Conservation (phyloP, 2,113 vertebrate genomes). For the Paramisgurnus dabryanus region DNA sequence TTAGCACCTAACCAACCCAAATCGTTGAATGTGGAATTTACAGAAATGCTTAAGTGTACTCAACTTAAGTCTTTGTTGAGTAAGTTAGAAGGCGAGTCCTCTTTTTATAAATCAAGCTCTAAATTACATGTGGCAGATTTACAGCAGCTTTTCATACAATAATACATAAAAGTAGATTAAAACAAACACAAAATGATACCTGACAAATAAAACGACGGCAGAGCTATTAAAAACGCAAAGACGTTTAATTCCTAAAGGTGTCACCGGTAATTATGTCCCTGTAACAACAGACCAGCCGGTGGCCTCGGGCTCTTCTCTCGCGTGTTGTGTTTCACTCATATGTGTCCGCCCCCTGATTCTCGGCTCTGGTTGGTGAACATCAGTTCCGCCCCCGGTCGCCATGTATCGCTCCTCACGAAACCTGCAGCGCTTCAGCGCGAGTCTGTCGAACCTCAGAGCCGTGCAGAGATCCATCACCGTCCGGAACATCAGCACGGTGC, state of each 20-base stretch:
- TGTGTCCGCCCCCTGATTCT: conserved; percentile 48
- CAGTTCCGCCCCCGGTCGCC: conserved; percentile 61
- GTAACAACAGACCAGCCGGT: neutral
- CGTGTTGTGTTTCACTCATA: conserved; percentile 36
- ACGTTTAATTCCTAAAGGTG: conserved; percentile 5
- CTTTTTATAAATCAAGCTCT: no score
- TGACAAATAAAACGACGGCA: no score
- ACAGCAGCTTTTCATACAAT: no score
- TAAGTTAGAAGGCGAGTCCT: no score
- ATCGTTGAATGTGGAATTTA: neutral
- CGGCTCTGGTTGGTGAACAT: conserved; percentile 50
- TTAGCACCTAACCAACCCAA: no score
- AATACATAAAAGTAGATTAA: no score
- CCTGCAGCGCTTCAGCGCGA: conserved; percentile 69
- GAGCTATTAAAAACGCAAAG: no score
- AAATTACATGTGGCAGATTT: no score
- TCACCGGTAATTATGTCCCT: conserved; percentile 46
- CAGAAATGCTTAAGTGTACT: neutral
- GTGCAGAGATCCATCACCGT: conserved; percentile 52
- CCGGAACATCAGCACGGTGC: conserved; percentile 26
- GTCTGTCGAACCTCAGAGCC: conserved; percentile 54
- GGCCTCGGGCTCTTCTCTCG: neutral
- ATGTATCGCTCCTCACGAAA: conserved; percentile 74
- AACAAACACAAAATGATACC: no score
- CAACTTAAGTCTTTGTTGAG: neutral